Percentiles rank a stretch among this genome's conserved stretches.
Conservation (phyloP, 2,888 invertebrate genomes). For the Rugalucina vietnamica region DNA sequence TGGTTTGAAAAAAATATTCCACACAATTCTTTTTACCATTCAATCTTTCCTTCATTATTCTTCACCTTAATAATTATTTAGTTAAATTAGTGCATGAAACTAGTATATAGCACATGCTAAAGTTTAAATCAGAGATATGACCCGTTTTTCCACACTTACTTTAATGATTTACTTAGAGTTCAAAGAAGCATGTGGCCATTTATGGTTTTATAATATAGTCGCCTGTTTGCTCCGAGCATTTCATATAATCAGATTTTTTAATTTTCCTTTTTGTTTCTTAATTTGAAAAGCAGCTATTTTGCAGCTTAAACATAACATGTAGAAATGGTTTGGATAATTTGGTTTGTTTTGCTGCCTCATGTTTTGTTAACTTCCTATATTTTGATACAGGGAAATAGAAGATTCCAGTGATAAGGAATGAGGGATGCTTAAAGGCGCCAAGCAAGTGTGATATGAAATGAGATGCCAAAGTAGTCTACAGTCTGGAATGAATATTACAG, state of each 20-base stretch:
- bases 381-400: neutral
- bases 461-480: neutral
- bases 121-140: neutral
- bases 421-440: slow-evolving; percentile 9
- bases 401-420: neutral
- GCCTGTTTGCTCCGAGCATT: neutral
- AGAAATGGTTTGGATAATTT: neutral
- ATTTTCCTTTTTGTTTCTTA: neutral
- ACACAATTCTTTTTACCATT: neutral
- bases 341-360: neutral
- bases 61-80: neutral
- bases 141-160: neutral
- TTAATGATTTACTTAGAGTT: too few relatives aligned
- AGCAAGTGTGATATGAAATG: slow-evolving; percentile 8
- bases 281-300: neutral
- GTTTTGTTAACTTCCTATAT: neutral
- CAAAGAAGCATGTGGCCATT: neutral
- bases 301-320: neutral
- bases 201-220: neutral
- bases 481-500: too few relatives aligned
- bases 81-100: neutral
- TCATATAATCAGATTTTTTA: neutral
- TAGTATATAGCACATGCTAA: neutral
- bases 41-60: slow-evolving; percentile 10
- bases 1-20: neutral